Base-by-base conservation (phyloP, 2,888 invertebrate genomes). In the Cryptus armator region DNA sequence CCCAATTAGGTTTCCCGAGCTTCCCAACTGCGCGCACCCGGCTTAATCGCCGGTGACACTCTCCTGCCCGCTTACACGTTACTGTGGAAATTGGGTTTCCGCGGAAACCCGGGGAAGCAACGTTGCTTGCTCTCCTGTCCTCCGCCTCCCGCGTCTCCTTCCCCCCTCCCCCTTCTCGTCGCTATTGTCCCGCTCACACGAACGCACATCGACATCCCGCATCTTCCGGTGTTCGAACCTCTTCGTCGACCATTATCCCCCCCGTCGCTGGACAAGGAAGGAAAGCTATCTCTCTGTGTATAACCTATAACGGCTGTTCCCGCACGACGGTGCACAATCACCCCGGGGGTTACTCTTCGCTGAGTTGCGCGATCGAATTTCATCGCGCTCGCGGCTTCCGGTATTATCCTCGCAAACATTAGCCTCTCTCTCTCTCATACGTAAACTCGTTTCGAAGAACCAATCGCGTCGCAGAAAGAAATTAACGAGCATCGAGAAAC, bases 1-100 rank as follows among this genome's bases (percentile, higher is more conserved):
- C 91, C 91, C 89, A 91, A 91, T 91, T 91, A 91, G 88, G 88
- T 91, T 87, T 86, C 83, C 84, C 87, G 80, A 84, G 86, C 83
- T 81, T 87, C 78, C 87, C 81, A 87, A 85, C 82, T 71, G 64
- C 77, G 64, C 75, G 72, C 80, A 81, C 83, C 86, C 84, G 87
- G 87, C 86, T 88, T 88, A 87, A 87, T 87, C 87, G 86, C 82
- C 85, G 85, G 86, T 87, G 87, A 87, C 87, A 87, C 86, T 86
- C 85, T 81, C 80, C 81, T 77, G 62, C 70, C 71, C 72, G 81
- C 86, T 87, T 85, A 82, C 82, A 81, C 82, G 80, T 84, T 84
- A 84, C 64, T 75, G 83, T 85, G 83, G 74, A 86, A 87, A 86
- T 86, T 86, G 86, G 81, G 82, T 87, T 87, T 86, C 66, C 86